Evolutionary conservation across 2,797 vertebrate species (phyloP), one percentile per base, ranked within the genome.

Genomic region (Meriones psammophilus): DNA sequence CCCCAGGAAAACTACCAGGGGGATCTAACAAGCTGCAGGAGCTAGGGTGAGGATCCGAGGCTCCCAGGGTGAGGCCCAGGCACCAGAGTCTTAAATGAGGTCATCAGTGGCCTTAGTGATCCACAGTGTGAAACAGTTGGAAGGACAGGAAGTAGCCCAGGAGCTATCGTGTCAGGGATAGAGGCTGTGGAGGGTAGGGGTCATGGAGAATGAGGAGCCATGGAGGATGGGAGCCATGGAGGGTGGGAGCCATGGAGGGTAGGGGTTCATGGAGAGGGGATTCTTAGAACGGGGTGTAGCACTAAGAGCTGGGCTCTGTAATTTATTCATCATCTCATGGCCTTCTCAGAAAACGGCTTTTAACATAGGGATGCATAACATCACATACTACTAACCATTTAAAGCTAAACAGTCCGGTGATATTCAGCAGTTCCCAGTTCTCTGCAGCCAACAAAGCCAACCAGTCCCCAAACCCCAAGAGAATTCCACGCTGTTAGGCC

Each of bases 1-100:
- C n/a, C 0, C 0, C 71, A 20, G 20, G 33, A 26, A 56, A 58
- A 36, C 62, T 10, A 0, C n/a, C 39, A 9, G n/a, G 28, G 30
- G 60, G 42, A 64, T 33, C 64, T 17, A 18, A 3, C 2, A 66
- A 30, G 26, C 30, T 4, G 8, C 73, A 12, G 54, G 10, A 24
- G 18, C 77, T 30, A 3, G 22, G 56, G 17, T 58, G 56, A 56
- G 56, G 46, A 9, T 10, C 18, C 1, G 13, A 30, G n/a, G 54
- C 28, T 30, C 12, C 20, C 26, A 20, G 15, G 5, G 50, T 5
- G 71, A 85, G 62, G 50, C 33, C 2, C 2, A 36, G 79, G 22
- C 46, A 30, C 1, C 13, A 78, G 60, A 5, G 3, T 66, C 8
- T 89, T 30, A n/a, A 28, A 46, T 42, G 33, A 62, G 28, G 30